Percentiles rank a stretch among this genome's conserved stretches.
phyloP scores from a whole-genome alignment of 2,888 invertebrate genomes.

The Linnaemya vulpina region DNA sequence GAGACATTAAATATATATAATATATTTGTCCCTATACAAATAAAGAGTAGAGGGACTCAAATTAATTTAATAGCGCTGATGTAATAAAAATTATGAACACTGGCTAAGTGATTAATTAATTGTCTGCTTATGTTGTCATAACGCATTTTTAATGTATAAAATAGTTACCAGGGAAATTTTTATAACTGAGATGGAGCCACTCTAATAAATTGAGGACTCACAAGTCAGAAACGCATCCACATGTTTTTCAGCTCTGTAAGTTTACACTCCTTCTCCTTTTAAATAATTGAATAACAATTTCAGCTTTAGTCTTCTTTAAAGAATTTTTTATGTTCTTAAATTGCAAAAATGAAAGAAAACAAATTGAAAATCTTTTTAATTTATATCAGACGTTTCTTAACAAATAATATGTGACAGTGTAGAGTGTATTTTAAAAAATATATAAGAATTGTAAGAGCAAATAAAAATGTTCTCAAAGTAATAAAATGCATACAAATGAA shows the following conservation, averaged over 20 bases:
- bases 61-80: neutral
- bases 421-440: too few relatives aligned
- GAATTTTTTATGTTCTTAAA: conserved; percentile 18
- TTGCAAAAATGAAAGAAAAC: neutral
- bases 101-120: too few relatives aligned
- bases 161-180: too few relatives aligned
- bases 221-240: neutral
- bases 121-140: too few relatives aligned
- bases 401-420: conserved; percentile 58
- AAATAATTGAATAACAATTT: conserved; percentile 60
- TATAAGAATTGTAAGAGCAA: conserved; percentile 11
- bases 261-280: neutral
- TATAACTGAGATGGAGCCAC: neutral
- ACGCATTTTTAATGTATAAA: too few relatives aligned
- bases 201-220: neutral
- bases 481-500: conserved; percentile 17
- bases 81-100: neutral
- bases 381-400: conserved; percentile 37
- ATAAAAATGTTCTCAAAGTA: neutral
- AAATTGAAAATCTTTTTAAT: conserved; percentile 42
- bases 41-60: neutral
- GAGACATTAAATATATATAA: neutral
- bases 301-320: conserved; percentile 27
- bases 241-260: neutral
- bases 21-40: neutral